Evolutionary conservation across 2,113 vertebrate species (phyloP).

Genomic region (Periophthalmus modestus): DNA sequence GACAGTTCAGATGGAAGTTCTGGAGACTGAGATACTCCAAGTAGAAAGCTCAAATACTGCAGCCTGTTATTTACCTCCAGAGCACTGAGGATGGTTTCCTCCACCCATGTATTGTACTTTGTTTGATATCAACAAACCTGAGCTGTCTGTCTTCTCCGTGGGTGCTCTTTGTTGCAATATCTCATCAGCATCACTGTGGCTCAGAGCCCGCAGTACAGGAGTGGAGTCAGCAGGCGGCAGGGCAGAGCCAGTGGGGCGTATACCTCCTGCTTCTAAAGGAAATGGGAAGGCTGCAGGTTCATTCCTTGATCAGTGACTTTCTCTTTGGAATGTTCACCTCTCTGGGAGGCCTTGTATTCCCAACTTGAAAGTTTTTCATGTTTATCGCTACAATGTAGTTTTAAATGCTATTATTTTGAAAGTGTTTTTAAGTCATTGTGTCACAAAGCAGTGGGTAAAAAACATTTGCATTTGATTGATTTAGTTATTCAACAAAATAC

Average conservation of each 20-base stretch:
- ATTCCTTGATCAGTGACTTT: conserved; percentile 36
- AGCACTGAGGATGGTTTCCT: conserved; percentile 31
- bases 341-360: conserved; percentile 15
- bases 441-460: not conserved
- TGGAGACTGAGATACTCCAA: conserved; percentile 70
- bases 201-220: conserved; percentile 12
- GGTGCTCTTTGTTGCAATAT: conserved; percentile 31
- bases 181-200: conserved; percentile 44
- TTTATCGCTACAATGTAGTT: not conserved
- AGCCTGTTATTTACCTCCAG: conserved; percentile 23
- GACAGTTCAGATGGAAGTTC: conserved; percentile 87
- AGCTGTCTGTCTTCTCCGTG: conserved; percentile 30
- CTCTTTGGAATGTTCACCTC: conserved; percentile 16
- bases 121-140: conserved; percentile 45
- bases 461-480: conserved; percentile 25
- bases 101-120: conserved; percentile 34
- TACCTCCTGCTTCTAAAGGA: conserved; percentile 27
- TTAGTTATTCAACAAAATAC: not conserved
- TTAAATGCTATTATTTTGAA: not conserved
- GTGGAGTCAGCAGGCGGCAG: conserved; percentile 31
- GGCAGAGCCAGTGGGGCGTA: conserved; percentile 21
- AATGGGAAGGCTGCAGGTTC: conserved; percentile 26
- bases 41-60: conserved; percentile 26
- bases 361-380: not conserved
- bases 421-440: not conserved